phyloP scores from a whole-genome alignment of 2,797 vertebrate genomes.

The Macroramphosus scolopax region DNA sequence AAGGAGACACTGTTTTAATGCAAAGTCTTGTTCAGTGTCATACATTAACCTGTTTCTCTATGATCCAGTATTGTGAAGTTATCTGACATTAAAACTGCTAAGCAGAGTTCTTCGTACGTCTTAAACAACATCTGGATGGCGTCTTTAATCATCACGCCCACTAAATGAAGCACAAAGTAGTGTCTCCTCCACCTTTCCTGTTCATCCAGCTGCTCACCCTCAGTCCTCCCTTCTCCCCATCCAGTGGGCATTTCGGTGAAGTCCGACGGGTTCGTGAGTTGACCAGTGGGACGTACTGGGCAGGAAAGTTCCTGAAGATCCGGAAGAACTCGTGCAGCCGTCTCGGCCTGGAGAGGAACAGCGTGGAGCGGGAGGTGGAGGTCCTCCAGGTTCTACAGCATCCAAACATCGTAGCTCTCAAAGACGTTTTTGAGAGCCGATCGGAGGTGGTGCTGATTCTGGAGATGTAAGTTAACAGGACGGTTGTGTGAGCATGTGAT shows the following conservation, averaged over 20 bases:
- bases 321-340: conserved; percentile 65
- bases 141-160: too few relatives aligned
- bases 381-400: conserved; percentile 78
- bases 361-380: conserved; percentile 77
- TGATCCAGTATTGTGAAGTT: too few relatives aligned
- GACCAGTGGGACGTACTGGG: conserved; percentile 63
- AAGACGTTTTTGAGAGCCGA: conserved; percentile 79
- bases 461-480: conserved; percentile 79
- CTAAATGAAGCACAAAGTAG: too few relatives aligned
- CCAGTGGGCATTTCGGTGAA: conserved; percentile 81
- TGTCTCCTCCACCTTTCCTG: too few relatives aligned
- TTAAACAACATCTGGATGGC: too few relatives aligned
- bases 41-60: too few relatives aligned
- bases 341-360: conserved; percentile 67
- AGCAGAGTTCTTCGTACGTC: too few relatives aligned
- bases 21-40: too few relatives aligned
- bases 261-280: conserved; percentile 74
- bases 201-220: too few relatives aligned
- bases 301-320: conserved; percentile 78
- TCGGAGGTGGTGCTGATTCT: conserved; percentile 81
- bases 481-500: neutral
- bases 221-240: neutral
- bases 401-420: conserved; percentile 75
- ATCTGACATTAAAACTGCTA: too few relatives aligned
- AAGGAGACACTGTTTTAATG: too few relatives aligned